These are phyloP conservation scores for Microplitis demolitor DNA, from an alignment of 1,140 invertebrate genomes.

Conservation along the genomic window DNA sequence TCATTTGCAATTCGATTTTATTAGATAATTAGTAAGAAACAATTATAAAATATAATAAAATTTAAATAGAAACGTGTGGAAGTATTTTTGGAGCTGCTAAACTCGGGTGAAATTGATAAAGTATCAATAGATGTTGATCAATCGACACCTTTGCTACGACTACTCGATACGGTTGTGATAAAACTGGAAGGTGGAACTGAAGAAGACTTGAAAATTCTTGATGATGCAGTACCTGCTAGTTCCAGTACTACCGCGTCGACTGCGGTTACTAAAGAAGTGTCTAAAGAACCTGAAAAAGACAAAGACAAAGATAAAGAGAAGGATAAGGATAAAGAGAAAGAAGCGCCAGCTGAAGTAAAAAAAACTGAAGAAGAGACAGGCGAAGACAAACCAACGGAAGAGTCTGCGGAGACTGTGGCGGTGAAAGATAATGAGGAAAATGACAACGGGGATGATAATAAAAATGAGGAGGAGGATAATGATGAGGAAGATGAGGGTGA, in stretches of 20 bases:
- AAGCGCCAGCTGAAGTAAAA: slow-evolving; percentile 17
- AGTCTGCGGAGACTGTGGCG: slow-evolving; percentile 55
- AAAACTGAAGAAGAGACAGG: slow-evolving; percentile 18
- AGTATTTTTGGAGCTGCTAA: slow-evolving; percentile 87
- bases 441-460: slow-evolving; percentile 37
- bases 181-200: slow-evolving; percentile 97
- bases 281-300: slow-evolving; percentile 51
- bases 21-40: not conserved
- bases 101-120: slow-evolving; percentile 74
- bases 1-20: too few relatives aligned
- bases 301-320: slow-evolving; percentile 53
- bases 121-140: slow-evolving; percentile 88
- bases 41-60: not conserved
- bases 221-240: slow-evolving; percentile 64
- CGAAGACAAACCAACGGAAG: slow-evolving; percentile 36
- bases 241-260: too few relatives aligned
- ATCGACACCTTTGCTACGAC: slow-evolving; percentile 81
- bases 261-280: not conserved
- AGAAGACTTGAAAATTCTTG: slow-evolving; percentile 85
- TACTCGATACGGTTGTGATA: slow-evolving; percentile 96
- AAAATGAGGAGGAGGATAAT: slow-evolving; percentile 32
- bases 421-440: slow-evolving; percentile 60
- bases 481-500: slow-evolving; percentile 33
- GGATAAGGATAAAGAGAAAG: slow-evolving; percentile 31
- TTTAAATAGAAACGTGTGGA: slow-evolving; percentile 77